Base-by-base conservation (phyloP, 2,113 vertebrate genomes). In the Syrrhaptes paradoxus region DNA sequence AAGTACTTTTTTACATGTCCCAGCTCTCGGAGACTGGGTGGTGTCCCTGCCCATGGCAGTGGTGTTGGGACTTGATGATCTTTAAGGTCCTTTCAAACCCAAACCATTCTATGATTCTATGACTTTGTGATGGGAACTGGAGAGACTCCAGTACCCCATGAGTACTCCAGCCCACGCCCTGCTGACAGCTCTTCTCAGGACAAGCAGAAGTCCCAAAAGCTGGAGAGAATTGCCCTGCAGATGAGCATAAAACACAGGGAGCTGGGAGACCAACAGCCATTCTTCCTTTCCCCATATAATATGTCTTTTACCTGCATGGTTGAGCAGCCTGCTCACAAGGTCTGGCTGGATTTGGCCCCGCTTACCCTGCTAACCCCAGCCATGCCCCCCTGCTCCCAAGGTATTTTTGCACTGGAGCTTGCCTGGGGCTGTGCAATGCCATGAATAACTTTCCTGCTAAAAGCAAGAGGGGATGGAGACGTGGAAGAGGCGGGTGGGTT, bases 391-490 rank as follows among this genome's bases (percentile, higher is more conserved):
- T 92, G 96, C 91, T 95, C 89, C 71, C 66, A 26, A 96, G 95
- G 95, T 95, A 96, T 95, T 91, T 96, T 52, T 75, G 89, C 20
- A 36, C 57, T 65, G 73, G 31, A 87, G 80, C 31, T 97, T 91
- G 94, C 96, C 95, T 94, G 93, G 66, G 94, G 95, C 93, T 34
- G 76, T 95, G 94, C 81, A 95, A 95, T 96, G 89, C 95, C 93
- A 75, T 89, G 77, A 96, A 96, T 96, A 95, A 92, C 93, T 96
- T 96, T 38, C 70, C 57, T 92, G 36, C 94, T 79, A 20, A 94
- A 86, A 89, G 70, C 72, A 48, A 86, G 89, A 91, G 57, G 48
- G 68, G 68, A 65, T 71, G 55, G 46, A 91, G 82, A 73, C 73
- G 17, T 90, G 87, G 87, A 83, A 85, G 87, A 90, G 52, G 85